phyloP scores from a whole-genome alignment of 2,888 invertebrate genomes.

The Eurytoma californica region DNA sequence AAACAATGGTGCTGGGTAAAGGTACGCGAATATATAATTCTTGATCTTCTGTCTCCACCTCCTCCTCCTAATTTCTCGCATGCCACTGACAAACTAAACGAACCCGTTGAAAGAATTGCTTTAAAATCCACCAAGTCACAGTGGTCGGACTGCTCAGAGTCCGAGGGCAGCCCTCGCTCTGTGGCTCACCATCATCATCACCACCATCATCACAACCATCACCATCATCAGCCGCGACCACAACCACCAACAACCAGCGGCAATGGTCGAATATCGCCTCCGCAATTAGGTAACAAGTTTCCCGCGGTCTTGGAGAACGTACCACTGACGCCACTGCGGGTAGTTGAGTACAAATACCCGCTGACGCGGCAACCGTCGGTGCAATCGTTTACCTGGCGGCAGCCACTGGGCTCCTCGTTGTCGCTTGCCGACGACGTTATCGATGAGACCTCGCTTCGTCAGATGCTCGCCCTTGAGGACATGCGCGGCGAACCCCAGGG shows the following conservation, averaged over 20 bases:
- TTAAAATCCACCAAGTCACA: constrained; percentile 39
- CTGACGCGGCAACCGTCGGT: constrained; percentile 55
- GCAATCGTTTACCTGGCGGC: constrained; percentile 47
- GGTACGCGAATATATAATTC: constrained; percentile 51
- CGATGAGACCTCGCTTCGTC: constrained; percentile 68
- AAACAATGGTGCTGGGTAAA: constrained; percentile 29
- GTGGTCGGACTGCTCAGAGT: constrained; percentile 63
- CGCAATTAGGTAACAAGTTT: constrained; percentile 60
- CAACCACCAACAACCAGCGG: background rate
- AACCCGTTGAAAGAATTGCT: constrained; percentile 53
- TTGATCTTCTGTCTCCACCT: constrained; percentile 61
- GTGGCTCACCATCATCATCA: constrained; percentile 55
- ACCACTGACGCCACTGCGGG: constrained; percentile 55
- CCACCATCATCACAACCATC: constrained; percentile 36
- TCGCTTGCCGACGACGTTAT: constrained; percentile 69
- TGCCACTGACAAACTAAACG: constrained; percentile 42
- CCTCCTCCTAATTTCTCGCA: constrained; percentile 62
- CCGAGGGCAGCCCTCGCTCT: constrained; percentile 66
- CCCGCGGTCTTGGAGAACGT: constrained; percentile 59
- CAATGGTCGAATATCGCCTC: constrained; percentile 57
- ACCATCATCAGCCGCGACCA: background rate
- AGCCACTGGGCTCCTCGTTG: constrained; percentile 60
- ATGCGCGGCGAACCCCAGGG: constrained; percentile 77
- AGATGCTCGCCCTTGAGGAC: constrained; percentile 79
- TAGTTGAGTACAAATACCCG: constrained; percentile 58